Base-by-base conservation (phyloP, 1,140 invertebrate genomes). In the Phthorimaea operculella region DNA sequence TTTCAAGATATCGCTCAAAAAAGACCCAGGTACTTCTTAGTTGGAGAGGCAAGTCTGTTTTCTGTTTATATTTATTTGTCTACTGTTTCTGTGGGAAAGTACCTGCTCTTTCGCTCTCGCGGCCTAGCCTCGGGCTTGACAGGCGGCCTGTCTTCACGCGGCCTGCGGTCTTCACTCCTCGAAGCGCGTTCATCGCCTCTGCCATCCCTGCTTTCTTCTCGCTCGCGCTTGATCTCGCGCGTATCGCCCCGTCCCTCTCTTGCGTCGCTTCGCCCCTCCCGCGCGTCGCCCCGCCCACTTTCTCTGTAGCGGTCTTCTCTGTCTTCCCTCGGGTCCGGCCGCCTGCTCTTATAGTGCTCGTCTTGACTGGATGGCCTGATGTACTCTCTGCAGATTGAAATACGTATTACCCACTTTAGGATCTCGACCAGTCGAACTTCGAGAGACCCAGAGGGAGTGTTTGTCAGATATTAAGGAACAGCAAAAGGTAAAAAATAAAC, bases 61-160 rank as follows among this genome's bases (percentile, higher is more conserved):
- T n/a, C n/a, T n/a, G n/a, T n/a, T n/a, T n/a, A n/a, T n/a, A n/a
- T n/a, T n/a, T n/a, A n/a, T n/a, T n/a, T n/a, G n/a, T n/a, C n/a
- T n/a, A n/a, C n/a, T n/a, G n/a, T n/a, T n/a, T 28, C 21, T 28
- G 6, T 4, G 2, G 6, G 15, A 1, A 50, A 17, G 28, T 10
- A 77, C 78, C 78, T 75, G 45, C 55, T 61, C 62, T 75, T 78
- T 11, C 69, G 55, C n/a, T 78, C 70, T 15, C 64, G 56, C 0
- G 55, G 54, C n/a, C 58, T 64, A n/a, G 56, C 33, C 10, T 62
- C 58, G 4, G 36, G 8, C 50, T 59, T 57, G 14, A 52, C 21
- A 10, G 44, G 36, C 11, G 52, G 49, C 16, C 56, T 45, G 10
- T 15, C 52, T 21, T 14, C 39, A n/a, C 34, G n/a, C 16, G 48